Evolutionary conservation across 2,888 invertebrate genomes (phyloP).

Genomic region (Synergus japonicus): DNA sequence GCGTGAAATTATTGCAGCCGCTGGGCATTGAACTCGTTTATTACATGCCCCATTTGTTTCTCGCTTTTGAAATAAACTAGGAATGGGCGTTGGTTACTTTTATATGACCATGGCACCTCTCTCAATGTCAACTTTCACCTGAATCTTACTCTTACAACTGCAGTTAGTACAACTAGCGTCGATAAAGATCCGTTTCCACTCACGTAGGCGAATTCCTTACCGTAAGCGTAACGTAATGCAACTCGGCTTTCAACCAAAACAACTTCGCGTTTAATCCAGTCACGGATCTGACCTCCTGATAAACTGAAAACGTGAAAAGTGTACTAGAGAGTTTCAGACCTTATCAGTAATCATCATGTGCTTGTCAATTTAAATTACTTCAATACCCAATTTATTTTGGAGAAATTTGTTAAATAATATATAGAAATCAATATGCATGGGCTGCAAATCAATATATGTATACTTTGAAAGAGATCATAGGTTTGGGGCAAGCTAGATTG

Average conservation of each 20-base stretch:
- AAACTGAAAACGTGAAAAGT: conserved; percentile 30
- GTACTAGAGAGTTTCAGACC: background rate
- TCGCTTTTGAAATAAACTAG: background rate
- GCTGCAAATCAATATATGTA: background rate
- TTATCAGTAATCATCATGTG: background rate
- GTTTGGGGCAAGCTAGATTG: background rate
- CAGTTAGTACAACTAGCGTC: conserved; percentile 36
- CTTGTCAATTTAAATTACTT: background rate
- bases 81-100: background rate
- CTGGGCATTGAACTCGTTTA: conserved; percentile 11
- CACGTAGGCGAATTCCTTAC: conserved; percentile 48
- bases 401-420: background rate
- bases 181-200: conserved; percentile 44
- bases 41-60: background rate
- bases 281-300: conserved; percentile 38
- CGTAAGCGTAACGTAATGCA: conserved; percentile 41
- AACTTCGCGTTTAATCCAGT: conserved; percentile 38
- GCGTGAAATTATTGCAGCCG: background rate
- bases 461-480: background rate
- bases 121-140: conserved; percentile 46
- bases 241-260: conserved; percentile 49
- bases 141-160: background rate
- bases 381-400: background rate
- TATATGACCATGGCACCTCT: conserved; percentile 36
- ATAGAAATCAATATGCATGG: background rate